These are phyloP conservation scores for Syrista parreyssii DNA, from an alignment of 2,888 invertebrate species.

Conservation along the genomic window DNA sequence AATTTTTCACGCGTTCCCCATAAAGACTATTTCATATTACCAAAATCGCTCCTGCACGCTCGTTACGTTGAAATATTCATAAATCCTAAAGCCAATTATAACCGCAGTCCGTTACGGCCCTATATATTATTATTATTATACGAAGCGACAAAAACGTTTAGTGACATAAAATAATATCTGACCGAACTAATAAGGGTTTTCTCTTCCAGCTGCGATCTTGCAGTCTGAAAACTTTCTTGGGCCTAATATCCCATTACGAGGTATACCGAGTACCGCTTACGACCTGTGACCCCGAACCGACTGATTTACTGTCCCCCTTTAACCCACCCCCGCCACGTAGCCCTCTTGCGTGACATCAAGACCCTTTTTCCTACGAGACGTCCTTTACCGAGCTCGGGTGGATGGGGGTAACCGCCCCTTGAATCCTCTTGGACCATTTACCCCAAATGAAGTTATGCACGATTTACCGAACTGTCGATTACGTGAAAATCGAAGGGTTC, in stretches of 20 bases:
- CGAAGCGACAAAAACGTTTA: slow-evolving; percentile 10
- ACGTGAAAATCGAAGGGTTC: neutral
- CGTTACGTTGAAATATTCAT: neutral
- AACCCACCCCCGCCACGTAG: slow-evolving; percentile 8
- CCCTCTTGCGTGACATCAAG: neutral
- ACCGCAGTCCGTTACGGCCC: neutral
- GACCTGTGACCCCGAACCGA: slow-evolving; percentile 46
- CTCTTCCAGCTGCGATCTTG: slow-evolving; percentile 27
- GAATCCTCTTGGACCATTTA: slow-evolving; percentile 12
- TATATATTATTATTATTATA: neutral
- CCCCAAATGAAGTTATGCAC: slow-evolving; percentile 33
- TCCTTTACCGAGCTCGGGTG: neutral
- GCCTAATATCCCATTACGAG: slow-evolving; percentile 40
- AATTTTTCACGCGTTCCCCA: slow-evolving; percentile 5
- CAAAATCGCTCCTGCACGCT: neutral
- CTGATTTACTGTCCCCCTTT: slow-evolving; percentile 44
- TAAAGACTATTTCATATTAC: neutral
- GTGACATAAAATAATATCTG: slow-evolving; percentile 23
- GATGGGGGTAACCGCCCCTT: slow-evolving; percentile 10
- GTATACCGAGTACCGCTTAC: slow-evolving; percentile 32
- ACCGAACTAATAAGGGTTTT: slow-evolving; percentile 32
- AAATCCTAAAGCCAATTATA: slow-evolving; percentile 4
- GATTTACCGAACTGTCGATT: slow-evolving; percentile 35
- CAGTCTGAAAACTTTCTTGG: slow-evolving; percentile 31
- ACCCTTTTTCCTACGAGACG: neutral